A percentile compares a stretch with the other conserved stretches of the same genome.
Evolutionary conservation across 2,113 vertebrate species (phyloP).

Genomic region (Neodontobutis hainanensis): DNA sequence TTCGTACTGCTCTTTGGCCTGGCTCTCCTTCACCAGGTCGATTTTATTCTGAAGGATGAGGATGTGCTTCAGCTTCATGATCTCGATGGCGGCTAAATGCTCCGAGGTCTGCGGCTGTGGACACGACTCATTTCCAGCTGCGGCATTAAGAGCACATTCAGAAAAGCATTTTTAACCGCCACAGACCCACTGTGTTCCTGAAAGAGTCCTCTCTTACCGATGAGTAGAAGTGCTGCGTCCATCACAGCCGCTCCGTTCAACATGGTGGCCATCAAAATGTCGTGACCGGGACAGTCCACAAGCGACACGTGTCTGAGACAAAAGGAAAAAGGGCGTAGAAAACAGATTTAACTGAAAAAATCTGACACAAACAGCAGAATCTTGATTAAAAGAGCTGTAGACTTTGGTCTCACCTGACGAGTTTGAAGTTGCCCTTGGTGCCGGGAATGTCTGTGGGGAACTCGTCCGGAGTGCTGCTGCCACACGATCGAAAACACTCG

Average conservation of each 20-base stretch:
- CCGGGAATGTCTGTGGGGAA: constrained; percentile 94
- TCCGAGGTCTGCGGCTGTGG: constrained; percentile 99
- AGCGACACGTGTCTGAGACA: constrained; percentile 92
- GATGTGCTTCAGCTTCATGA: constrained; percentile 99
- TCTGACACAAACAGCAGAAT: no score
- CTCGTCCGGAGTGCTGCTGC: constrained; percentile 96
- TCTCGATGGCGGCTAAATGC: constrained; percentile 98
- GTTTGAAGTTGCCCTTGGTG: constrained; percentile 96
- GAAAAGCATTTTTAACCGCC: background rate
- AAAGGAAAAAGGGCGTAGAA: background rate
- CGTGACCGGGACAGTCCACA: constrained; percentile 97
- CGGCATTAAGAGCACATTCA: background rate
- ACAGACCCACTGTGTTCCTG: constrained; percentile 67
- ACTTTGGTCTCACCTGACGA: constrained; percentile 84
- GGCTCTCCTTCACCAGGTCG: constrained; percentile 98
- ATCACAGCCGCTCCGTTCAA: constrained; percentile 97
- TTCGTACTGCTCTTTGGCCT: constrained; percentile 98
- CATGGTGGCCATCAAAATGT: constrained; percentile 99
- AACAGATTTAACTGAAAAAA: background rate
- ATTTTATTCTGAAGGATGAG: constrained; percentile 99
- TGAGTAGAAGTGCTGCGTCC: constrained; percentile 96
- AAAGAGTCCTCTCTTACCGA: constrained; percentile 70
- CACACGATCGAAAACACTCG: constrained; percentile 96
- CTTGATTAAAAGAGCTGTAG: background rate
- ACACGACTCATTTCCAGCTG: constrained; percentile 97